Percentiles rank a stretch among this genome's conserved stretches.
phyloP scores from a whole-genome alignment of 1,140 invertebrate genomes.

The Thrips palmi region DNA sequence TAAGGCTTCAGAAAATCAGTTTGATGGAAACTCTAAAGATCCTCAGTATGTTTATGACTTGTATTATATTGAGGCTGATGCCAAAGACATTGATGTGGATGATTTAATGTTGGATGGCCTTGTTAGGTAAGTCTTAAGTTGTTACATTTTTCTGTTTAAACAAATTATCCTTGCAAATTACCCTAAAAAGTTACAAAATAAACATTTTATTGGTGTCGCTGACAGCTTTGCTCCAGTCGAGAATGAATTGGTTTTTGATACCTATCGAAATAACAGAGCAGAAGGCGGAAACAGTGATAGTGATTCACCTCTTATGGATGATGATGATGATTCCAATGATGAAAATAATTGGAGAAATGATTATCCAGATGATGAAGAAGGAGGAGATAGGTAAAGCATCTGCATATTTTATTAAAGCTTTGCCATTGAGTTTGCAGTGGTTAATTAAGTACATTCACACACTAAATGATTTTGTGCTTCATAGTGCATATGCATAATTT shows the following conservation, averaged over 20 bases:
- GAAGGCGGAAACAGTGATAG: too few relatives aligned
- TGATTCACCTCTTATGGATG: constrained; percentile 11
- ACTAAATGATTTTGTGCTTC: too few relatives aligned
- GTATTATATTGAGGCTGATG: constrained; percentile 9
- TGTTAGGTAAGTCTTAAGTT: constrained; percentile 8
- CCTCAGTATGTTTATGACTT: constrained; percentile 13
- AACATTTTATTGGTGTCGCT: not conserved
- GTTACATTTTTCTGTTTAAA: not conserved
- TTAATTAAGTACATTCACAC: too few relatives aligned
- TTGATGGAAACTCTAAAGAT: not conserved
- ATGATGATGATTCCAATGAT: constrained; percentile 22
- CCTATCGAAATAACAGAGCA: too few relatives aligned
- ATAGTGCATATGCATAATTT: too few relatives aligned
- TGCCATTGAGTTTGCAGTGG: too few relatives aligned
- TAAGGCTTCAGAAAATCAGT: not conserved
- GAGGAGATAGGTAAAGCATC: too few relatives aligned
- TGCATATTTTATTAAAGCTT: too few relatives aligned
- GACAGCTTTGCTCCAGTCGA: constrained; percentile 10
- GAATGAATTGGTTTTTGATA: constrained; percentile 9
- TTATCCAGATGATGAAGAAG: constrained; percentile 20
- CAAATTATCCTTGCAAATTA: constrained; percentile 6
- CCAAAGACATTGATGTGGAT: constrained; percentile 10
- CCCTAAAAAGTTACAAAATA: constrained; percentile 1
- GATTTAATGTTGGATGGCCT: constrained; percentile 11
- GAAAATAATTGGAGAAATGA: constrained; percentile 22